Evolutionary conservation across 2,113 vertebrate genomes (phyloP).

Genomic region (Machaerirhynchus nigripectus): DNA sequence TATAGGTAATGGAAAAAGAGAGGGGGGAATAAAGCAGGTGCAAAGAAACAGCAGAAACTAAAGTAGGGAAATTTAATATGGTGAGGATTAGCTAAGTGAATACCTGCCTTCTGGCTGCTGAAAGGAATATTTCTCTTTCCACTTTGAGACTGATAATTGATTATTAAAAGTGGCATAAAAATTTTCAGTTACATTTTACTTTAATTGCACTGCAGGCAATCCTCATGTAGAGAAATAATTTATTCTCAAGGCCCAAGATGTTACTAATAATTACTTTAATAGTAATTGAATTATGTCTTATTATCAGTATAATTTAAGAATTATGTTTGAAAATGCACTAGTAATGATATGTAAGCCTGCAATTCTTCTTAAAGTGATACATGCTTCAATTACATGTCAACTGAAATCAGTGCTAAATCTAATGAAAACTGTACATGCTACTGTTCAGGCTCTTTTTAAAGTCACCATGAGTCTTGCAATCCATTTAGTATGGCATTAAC

Average conservation of each 20-base stretch:
- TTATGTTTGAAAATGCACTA: not conserved
- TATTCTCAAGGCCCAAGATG: not conserved
- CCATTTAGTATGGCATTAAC: not conserved
- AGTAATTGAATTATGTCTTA: conserved; percentile 35
- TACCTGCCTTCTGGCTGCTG: not conserved
- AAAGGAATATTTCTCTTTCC: not conserved
- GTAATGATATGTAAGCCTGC: not conserved
- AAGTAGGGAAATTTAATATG: not conserved
- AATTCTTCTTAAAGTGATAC: not conserved
- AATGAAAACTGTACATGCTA: not conserved
- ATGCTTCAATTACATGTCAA: not conserved
- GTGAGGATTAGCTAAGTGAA: not conserved
- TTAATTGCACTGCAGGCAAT: not conserved
- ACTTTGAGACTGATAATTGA: not conserved
- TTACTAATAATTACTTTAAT: conserved; percentile 46
- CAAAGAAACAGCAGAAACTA: not conserved
- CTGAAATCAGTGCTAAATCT: not conserved
- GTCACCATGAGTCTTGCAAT: not conserved
- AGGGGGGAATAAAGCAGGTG: not conserved
- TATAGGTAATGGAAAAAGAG: not conserved
- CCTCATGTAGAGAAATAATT: not conserved
- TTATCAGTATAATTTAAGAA: not conserved
- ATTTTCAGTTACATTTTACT: conserved; percentile 10
- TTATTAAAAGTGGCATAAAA: not conserved
- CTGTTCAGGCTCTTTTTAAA: not conserved